Base-by-base conservation (phyloP, 2,113 vertebrate species). In the Prunella himalayana region DNA sequence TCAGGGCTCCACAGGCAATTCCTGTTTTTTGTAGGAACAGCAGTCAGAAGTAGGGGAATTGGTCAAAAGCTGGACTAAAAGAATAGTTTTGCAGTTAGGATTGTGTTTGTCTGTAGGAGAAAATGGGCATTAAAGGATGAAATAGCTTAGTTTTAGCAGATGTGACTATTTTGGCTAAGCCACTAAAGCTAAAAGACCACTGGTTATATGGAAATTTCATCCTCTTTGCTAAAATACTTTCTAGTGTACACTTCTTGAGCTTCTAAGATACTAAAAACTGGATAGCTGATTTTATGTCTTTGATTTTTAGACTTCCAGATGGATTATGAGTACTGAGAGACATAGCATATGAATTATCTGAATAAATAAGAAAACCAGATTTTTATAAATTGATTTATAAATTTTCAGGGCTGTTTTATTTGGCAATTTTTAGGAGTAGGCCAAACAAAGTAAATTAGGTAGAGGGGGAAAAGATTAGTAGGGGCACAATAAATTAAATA, bases 31-130 rank as follows among this genome's bases (percentile, higher is more conserved):
- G 11, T 18, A 35, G 31, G 24, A 72, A 10, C 4, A 76, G 41
- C 14, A 15, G 44, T 3, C 10, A 22, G 13, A 50, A 12, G 1
- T 18, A 27, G 35, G 7, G 20, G n/a, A 63, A 30, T 13, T 30
- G 23, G 3, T 19, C 0, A 2, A 37, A 61, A 51, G 12, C 33
- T 28, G 6, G 13, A 6, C 11, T 68, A 1, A 31, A 84, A 11
- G 7, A 45, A 31, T 1, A n/a, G 7, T 13, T 69, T 47, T 78
- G 7, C 22, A 19, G 22, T 39, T 44, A 15, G 31, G 10, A 12
- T 9, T 45, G 42, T 39, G 44, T 18, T 33, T 45, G 5, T 50
- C 11, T 15, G 6, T 7, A 3, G 25, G 15, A 11, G 10, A 20
- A 63, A 42, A 20, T 16, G 16, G 2, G 1, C 19, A 13, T 47